Base-by-base conservation (phyloP, 1,140 invertebrate genomes). In the Drosophila santomea region DNA sequence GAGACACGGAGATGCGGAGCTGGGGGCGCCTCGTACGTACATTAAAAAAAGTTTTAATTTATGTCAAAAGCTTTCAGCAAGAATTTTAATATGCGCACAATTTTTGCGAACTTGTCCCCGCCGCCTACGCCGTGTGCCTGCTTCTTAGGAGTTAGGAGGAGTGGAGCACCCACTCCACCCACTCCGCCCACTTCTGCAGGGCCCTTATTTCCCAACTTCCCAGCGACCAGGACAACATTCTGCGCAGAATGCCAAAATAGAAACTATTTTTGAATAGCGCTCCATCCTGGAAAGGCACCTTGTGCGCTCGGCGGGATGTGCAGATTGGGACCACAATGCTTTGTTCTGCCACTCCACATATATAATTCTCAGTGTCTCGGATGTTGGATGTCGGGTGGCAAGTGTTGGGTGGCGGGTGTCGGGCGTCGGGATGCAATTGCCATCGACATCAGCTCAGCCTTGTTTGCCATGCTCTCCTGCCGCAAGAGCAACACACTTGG, bases 31-130 rank as follows among this genome's bases (percentile, higher is more conserved):
- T 23, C 32, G 15, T 64, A 47, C 54, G 36, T 44, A 55, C 74
- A 52, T 61, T 78, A 59, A 69, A 56, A 89, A 83, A 88, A 88
- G 79, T 91, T 91, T 91, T 91, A 91, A 91, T 91, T 91, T 91
- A 91, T 91, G 89, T 89, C 89, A 91, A 91, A 91, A 91, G 89
- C 89, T 91, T 82, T 89, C 83, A 63, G 73, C 68, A 91, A 91
- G 83, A 91, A 91, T 91, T 91, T 91, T 91, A 91, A 91, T 91
- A 91, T 91, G 84, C 89, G 80, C 77, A 80, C 64, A 88, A 89
- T 89, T 88, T 89, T 89, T 89, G 72, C 80, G 74, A 89, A 89
- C 60, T 89, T 88, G 63, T 64, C 74, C 62, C 38, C 14, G 38
- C 38, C 38, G 38, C 38, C 10, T 45, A 8, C n/a, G 5, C n/a